Percentiles rank a stretch among this genome's conserved stretches.
phyloP scores from a whole-genome alignment of 2,888 invertebrate genomes.

The Fissipunctia ypsillon region DNA sequence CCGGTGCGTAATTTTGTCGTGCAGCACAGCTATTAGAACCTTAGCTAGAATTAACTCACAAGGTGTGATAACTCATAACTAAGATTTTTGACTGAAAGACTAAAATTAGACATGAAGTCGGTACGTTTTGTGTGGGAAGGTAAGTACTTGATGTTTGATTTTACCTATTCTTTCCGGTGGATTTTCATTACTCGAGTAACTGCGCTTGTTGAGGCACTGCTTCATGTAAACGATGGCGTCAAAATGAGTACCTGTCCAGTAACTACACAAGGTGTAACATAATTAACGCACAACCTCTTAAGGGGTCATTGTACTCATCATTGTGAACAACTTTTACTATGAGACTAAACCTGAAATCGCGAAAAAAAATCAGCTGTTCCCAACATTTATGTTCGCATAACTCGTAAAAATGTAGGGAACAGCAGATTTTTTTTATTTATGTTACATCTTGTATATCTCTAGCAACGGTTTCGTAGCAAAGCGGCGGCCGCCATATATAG shows the following conservation, averaged over 20 bases:
- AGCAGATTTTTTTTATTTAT: no score
- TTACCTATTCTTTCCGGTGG: neutral
- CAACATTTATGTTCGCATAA: no score
- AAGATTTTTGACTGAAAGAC: neutral
- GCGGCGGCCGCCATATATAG: neutral
- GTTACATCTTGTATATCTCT: no score
- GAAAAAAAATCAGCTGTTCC: no score
- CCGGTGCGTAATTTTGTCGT: constrained; percentile 23
- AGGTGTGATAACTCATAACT: constrained; percentile 16
- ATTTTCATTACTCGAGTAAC: neutral
- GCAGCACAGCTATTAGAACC: constrained; percentile 27
- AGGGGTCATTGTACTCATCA: no score
- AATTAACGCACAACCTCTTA: no score
- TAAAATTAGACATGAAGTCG: neutral
- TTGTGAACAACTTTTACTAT: no score
- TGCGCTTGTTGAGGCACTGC: neutral
- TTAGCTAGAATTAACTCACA: constrained; percentile 23
- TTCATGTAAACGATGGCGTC: neutral
- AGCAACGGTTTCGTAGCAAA: no score
- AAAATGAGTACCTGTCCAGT: neutral
- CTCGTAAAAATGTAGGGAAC: no score
- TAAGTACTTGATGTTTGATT: neutral
- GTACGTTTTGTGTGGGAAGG: no score
- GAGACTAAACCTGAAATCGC: no score
- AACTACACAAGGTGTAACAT: no score